A percentile compares a stretch with the other conserved stretches of the same genome.
Conservation (phyloP, 2,113 vertebrate species). For the Rhabdomys dilectus region DNA sequence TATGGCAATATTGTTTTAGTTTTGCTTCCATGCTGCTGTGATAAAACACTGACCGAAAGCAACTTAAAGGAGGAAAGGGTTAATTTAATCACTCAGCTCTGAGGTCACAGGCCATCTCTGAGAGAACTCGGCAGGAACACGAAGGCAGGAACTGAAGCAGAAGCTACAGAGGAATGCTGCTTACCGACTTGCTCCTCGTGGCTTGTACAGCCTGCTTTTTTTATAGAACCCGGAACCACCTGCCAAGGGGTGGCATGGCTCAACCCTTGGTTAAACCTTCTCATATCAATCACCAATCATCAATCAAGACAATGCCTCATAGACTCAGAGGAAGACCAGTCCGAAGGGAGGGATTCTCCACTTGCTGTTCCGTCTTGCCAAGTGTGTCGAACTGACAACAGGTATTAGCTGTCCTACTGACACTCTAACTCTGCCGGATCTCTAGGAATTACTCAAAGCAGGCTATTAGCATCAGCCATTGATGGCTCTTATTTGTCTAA, state of each 20-base stretch:
- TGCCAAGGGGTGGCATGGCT: background rate
- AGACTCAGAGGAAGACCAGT: background rate
- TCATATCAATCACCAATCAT: background rate
- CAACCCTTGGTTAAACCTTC: background rate
- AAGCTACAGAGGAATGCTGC: background rate
- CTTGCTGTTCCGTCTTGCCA: background rate
- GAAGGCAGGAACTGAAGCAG: background rate
- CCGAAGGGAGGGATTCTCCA: background rate
- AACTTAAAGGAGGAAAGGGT: background rate
- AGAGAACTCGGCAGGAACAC: background rate
- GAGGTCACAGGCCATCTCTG: background rate
- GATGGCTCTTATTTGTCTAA: background rate
- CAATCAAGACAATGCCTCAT: background rate
- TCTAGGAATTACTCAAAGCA: background rate
- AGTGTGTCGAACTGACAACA: background rate
- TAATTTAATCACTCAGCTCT: background rate
- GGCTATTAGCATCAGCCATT: background rate
- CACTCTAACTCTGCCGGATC: background rate
- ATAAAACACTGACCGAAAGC: background rate
- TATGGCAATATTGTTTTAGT: too few species aligned
- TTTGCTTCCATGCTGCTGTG: too few species aligned
- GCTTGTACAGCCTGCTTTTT: background rate
- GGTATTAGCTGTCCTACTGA: background rate
- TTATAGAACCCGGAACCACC: background rate
- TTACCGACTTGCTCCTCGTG: too few species aligned